Percentiles rank a stretch among this genome's conserved stretches.
These are phyloP conservation scores for Acleris cristana DNA, from an alignment of 2,888 invertebrate genomes.

Conservation along the genomic window DNA sequence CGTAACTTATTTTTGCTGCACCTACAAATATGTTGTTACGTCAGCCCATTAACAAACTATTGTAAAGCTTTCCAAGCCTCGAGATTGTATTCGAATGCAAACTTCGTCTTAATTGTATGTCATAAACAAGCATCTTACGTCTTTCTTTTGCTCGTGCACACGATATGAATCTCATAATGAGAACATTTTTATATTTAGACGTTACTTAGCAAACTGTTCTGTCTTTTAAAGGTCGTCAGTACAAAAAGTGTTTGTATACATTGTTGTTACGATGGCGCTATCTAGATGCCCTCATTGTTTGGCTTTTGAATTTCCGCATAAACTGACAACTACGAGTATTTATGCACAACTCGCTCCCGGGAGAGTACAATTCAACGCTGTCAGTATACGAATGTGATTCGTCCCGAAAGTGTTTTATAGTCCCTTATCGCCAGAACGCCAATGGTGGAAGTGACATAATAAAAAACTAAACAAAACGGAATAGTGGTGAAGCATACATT, in stretches of 20 bases:
- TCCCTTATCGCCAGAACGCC: too few species aligned
- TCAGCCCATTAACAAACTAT: conserved; percentile 6
- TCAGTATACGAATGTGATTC: too few species aligned
- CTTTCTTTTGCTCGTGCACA: not conserved
- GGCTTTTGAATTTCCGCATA: conserved; percentile 29
- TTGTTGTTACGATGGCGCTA: conserved; percentile 23
- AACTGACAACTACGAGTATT: conserved; percentile 17
- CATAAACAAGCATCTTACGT: not conserved
- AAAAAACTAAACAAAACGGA: too few species aligned
- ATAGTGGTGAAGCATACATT: too few species aligned
- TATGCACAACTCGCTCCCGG: not conserved
- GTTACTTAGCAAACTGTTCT: conserved; percentile 1
- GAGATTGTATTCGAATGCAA: not conserved
- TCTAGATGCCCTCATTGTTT: conserved; percentile 31
- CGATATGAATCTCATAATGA: conserved; percentile 5
- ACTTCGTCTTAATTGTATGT: not conserved
- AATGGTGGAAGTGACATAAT: too few species aligned
- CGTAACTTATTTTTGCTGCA: conserved; percentile 21
- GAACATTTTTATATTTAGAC: conserved; percentile 4
- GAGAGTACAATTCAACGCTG: not conserved
- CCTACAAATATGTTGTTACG: conserved; percentile 10
- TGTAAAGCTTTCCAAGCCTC: not conserved
- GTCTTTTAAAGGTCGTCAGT: conserved; percentile 16
- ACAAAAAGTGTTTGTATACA: conserved; percentile 23
- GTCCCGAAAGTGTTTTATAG: too few species aligned